phyloP scores from a whole-genome alignment of 1,140 invertebrate species.

The Melipona quadrifasciata region DNA sequence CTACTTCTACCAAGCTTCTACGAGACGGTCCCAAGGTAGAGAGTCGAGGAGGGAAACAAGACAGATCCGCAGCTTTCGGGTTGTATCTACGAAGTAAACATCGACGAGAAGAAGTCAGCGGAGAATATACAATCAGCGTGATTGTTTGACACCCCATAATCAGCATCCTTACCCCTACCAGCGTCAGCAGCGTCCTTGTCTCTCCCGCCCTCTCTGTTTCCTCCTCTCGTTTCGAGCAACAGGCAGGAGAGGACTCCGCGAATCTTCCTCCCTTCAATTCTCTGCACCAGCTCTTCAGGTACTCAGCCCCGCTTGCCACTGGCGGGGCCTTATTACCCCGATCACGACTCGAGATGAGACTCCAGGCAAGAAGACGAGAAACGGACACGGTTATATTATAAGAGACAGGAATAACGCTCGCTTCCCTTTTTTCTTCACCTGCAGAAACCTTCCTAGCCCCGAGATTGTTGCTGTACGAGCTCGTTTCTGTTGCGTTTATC shows the following conservation, averaged over 20 bases:
- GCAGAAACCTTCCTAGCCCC: conserved; percentile 41
- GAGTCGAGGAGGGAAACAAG: conserved; percentile 51
- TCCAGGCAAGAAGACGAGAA: conserved; percentile 75
- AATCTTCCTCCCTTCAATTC: conserved; percentile 46
- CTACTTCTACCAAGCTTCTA: background rate
- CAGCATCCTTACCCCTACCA: conserved; percentile 77
- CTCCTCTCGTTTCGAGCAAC: conserved; percentile 14
- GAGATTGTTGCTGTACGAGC: conserved; percentile 39
- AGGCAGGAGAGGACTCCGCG: background rate
- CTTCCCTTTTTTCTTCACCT: conserved; percentile 73
- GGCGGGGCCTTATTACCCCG: conserved; percentile 79
- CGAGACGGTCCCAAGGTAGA: background rate
- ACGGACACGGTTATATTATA: conserved; percentile 81
- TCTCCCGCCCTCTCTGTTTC: conserved; percentile 43
- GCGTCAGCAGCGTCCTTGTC: conserved; percentile 29
- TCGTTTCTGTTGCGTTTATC: background rate
- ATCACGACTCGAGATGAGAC: conserved; percentile 80
- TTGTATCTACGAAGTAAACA: conserved; percentile 55
- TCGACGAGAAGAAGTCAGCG: conserved; percentile 74
- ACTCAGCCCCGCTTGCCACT: conserved; percentile 57
- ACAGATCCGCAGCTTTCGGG: conserved; percentile 28
- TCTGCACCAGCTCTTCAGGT: conserved; percentile 46
- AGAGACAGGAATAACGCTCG: conserved; percentile 78
- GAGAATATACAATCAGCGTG: conserved; percentile 82
- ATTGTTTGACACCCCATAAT: conserved; percentile 83